phyloP scores from a whole-genome alignment of 2,797 vertebrate species.

The Aplochiton taeniatus region DNA sequence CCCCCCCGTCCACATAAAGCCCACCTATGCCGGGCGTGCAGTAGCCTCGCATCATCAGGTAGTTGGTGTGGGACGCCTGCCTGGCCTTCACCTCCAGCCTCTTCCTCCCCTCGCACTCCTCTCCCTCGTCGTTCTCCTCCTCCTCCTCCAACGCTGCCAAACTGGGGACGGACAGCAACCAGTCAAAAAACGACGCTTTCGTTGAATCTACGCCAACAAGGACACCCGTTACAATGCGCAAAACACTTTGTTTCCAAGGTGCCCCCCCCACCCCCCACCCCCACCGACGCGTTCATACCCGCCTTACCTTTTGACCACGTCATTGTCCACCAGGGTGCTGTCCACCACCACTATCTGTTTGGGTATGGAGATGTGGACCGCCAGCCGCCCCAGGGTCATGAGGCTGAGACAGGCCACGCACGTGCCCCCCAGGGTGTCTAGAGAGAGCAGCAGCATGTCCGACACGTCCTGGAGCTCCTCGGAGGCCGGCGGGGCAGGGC shows the following conservation, averaged over 20 bases:
- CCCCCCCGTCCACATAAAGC: too few species aligned
- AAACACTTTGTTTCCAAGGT: too few species aligned
- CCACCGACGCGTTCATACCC: too few species aligned
- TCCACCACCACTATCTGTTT: slow-evolving; percentile 95
- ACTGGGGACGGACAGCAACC: slow-evolving; percentile 53
- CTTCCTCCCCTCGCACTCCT: slow-evolving; percentile 72
- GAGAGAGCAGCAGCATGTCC: slow-evolving; percentile 78
- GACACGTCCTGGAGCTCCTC: slow-evolving; percentile 39
- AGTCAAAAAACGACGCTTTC: too few species aligned
- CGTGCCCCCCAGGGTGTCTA: slow-evolving; percentile 85
- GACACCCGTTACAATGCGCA: too few species aligned
- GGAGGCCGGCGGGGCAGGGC: background rate
- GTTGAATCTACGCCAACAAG: too few species aligned
- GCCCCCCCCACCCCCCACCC: too few species aligned
- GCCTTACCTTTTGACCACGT: slow-evolving; percentile 86
- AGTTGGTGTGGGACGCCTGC: slow-evolving; percentile 95
- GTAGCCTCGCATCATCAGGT: slow-evolving; percentile 91
- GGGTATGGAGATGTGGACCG: slow-evolving; percentile 83
- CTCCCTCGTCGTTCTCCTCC: slow-evolving; percentile 82
- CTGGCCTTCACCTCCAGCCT: slow-evolving; percentile 84
- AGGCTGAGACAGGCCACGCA: slow-evolving; percentile 81
- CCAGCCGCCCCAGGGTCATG: slow-evolving; percentile 84
- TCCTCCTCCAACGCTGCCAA: slow-evolving; percentile 83
- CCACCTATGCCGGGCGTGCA: slow-evolving; percentile 80
- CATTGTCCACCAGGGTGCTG: slow-evolving; percentile 88